Base-by-base conservation (phyloP, 2,113 vertebrate species). In the Neogale vison region DNA sequence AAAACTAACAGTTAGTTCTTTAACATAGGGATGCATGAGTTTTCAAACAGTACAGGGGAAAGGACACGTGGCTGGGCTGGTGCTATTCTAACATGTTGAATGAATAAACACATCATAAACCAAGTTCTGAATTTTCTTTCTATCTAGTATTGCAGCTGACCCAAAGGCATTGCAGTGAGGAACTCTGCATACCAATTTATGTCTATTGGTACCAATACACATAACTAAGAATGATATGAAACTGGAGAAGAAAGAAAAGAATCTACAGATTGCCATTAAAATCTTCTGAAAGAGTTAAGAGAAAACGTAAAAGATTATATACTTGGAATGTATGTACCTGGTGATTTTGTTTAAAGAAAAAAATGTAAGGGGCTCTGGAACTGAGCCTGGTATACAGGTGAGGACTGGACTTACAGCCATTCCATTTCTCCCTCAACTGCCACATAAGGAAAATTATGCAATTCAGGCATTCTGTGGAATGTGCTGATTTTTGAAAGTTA, bases 231-330 rank as follows among this genome's bases (percentile, higher is more conserved):
- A 47, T 80, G 34, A 90, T 6, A 31, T 4, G 34, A 21, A 39
- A 23, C 6, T 71, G 23, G 61, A 76, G 15, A 42, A 86, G 42
- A 77, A 67, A 39, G 76, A 61, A 57, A 80, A 61, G 52, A 55
- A 47, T 50, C 69, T 77, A n/a, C 11, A 63, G 50, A n/a, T n/a
- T 57, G 50, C 39, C 18, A 17, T 74, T 67, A 45, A 7, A 47
- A 87, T 80, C 45, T 84, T 93, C 88, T 96, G 7, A 88, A 97
- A 96, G 63, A 92, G 50, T 77, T 93, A 88, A 79, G 94, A 72
- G 47, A 63, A 79, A 95, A 92, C 26, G 45, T 31, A 87, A 93
- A 67, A 80, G 50, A 80, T n/a, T 85, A 85, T 77, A 83, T 34
- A 39, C 84, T 76, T 90, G 79, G 77, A 89, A 63, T 74, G 45